These are phyloP conservation scores for Drosophila equinoxialis DNA, from an alignment of 1,140 invertebrate genomes.

Conservation along the genomic window DNA sequence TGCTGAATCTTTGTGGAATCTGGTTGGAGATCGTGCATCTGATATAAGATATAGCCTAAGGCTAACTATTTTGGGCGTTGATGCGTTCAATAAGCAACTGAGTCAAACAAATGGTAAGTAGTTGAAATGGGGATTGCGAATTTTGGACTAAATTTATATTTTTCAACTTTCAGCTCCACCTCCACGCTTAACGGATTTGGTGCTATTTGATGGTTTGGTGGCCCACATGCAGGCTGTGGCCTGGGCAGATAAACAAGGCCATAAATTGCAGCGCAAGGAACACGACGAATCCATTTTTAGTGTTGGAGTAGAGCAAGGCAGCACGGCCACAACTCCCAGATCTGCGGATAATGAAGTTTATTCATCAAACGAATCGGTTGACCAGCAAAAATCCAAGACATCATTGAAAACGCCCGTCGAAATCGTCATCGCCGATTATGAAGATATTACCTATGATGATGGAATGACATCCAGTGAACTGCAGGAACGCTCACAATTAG, in stretches of 20 bases:
- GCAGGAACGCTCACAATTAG: conserved; percentile 56
- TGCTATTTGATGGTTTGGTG: conserved; percentile 73
- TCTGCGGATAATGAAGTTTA: conserved; percentile 47
- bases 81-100: conserved; percentile 70
- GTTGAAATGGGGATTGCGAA: not conserved
- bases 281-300: conserved; percentile 42
- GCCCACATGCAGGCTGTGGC: conserved; percentile 79
- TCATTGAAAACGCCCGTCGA: not conserved
- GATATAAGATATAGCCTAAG: conserved; percentile 77
- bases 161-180: conserved; percentile 53
- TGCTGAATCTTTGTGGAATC: conserved; percentile 74
- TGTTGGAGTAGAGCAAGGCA: conserved; percentile 24
- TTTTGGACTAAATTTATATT: not conserved
- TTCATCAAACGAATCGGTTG: conserved; percentile 70
- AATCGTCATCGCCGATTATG: not conserved
- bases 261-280: conserved; percentile 56
- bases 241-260: conserved; percentile 75
- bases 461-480: conserved; percentile 34
- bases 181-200: conserved; percentile 70
- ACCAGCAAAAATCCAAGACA: conserved; percentile 54
- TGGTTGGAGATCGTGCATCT: conserved; percentile 71
- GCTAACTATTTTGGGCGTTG: conserved; percentile 71
- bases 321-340: conserved; percentile 16
- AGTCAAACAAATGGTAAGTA: conserved; percentile 56
- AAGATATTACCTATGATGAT: conserved; percentile 28